These are phyloP conservation scores for Musca domestica DNA, from an alignment of 1,140 invertebrate species.

Conservation along the genomic window DNA sequence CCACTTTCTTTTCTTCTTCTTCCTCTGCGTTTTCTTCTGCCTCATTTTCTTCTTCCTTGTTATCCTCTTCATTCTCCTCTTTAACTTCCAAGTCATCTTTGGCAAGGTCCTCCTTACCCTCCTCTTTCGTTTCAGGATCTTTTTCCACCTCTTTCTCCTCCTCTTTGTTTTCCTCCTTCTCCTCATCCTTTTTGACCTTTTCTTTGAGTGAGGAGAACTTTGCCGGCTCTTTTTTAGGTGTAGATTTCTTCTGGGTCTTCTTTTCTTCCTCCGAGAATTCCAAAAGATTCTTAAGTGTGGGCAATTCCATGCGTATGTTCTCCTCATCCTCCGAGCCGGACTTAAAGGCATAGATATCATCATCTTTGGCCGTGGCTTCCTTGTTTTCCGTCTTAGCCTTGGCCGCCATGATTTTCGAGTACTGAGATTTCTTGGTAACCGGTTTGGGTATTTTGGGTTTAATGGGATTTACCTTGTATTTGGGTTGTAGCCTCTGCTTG, in stretches of 20 bases:
- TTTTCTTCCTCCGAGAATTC: conserved; percentile 51
- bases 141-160: not conserved
- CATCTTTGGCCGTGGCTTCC: conserved; percentile 25
- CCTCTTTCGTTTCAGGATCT: not conserved
- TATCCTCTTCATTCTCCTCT: not conserved
- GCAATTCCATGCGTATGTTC: conserved; percentile 50
- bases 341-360: conserved; percentile 51
- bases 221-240: not conserved
- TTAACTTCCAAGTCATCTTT: not conserved
- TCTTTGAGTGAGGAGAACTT: not conserved
- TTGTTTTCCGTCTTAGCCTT: not conserved
- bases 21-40: not conserved
- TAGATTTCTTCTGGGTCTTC: conserved; percentile 34
- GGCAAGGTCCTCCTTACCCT: not conserved
- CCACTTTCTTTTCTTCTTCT: not conserved
- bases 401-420: conserved; percentile 4
- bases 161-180: not conserved
- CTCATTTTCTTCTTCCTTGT: too few species aligned
- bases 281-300: conserved; percentile 42
- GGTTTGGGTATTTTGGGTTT: conserved; percentile 12
- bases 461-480: conserved; percentile 23
- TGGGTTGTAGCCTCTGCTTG: conserved; percentile 22
- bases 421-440: conserved; percentile 10
- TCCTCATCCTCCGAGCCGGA: conserved; percentile 50
- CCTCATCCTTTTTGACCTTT: not conserved